These are phyloP conservation scores for Andrena fulva DNA, from an alignment of 2,888 invertebrate genomes.

Conservation along the genomic window DNA sequence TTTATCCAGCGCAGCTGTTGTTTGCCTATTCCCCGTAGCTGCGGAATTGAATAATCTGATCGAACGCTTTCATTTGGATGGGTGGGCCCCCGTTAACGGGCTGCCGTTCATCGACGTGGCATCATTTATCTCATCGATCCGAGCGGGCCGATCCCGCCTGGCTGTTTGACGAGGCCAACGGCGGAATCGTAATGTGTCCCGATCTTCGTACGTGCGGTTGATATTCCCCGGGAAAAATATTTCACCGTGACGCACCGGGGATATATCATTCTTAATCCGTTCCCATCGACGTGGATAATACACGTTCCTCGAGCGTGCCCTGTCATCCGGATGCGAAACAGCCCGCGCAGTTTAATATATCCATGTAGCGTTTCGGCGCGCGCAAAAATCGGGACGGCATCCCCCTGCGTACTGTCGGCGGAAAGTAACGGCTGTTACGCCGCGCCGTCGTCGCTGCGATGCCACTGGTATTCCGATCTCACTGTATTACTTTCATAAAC, in stretches of 20 bases:
- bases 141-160: constrained; percentile 29
- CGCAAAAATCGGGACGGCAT: not conserved
- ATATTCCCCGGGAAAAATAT: constrained; percentile 29
- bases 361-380: constrained; percentile 4
- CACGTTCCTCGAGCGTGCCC: constrained; percentile 16
- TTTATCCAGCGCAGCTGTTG: not conserved
- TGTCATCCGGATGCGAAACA: constrained; percentile 31
- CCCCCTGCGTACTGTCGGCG: not conserved
- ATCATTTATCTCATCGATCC: constrained; percentile 26
- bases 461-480: no score
- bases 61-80: not conserved
- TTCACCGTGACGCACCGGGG: constrained; percentile 18
- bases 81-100: constrained; percentile 2
- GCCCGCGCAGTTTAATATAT: constrained; percentile 21
- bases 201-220: constrained; percentile 22
- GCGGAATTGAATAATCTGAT: constrained; percentile 13
- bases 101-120: constrained; percentile 1
- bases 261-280: constrained; percentile 38
- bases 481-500: no score
- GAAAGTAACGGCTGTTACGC: not conserved
- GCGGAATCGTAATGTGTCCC: constrained; percentile 36
- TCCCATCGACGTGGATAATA: constrained; percentile 44
- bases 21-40: constrained; percentile 9
- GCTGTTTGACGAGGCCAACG: constrained; percentile 46
- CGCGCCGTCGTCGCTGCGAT: no score